Percentiles rank a stretch among this genome's conserved stretches.
Conservation (phyloP, 2,113 vertebrate genomes). For the Xenopus borealis region DNA sequence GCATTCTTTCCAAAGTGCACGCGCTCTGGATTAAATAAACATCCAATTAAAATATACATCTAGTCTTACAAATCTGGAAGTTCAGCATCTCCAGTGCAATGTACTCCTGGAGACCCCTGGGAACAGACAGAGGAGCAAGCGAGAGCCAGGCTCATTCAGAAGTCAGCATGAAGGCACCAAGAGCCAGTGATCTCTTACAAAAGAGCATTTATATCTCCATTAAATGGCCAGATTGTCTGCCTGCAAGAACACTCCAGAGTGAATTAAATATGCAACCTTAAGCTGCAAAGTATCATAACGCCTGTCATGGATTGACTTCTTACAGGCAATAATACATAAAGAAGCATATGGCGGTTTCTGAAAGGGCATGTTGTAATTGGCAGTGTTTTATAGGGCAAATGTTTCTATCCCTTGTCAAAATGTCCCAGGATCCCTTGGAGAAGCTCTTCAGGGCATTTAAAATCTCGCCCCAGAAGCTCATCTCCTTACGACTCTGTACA, state of each 20-base stretch:
- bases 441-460: too few species aligned
- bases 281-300: neutral
- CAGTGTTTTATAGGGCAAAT: too few species aligned
- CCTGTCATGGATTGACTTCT: too few species aligned
- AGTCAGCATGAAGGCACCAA: constrained; percentile 18
- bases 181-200: constrained; percentile 30
- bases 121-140: constrained; percentile 12
- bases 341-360: too few species aligned
- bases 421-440: too few species aligned
- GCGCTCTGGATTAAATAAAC: constrained; percentile 33
- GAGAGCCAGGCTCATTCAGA: constrained; percentile 39
- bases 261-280: constrained; percentile 16
- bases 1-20: constrained; percentile 26
- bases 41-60: constrained; percentile 30
- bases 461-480: too few species aligned
- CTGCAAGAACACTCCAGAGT: neutral
- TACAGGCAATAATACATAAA: too few species aligned
- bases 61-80: constrained; percentile 18
- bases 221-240: constrained; percentile 36
- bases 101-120: constrained; percentile 10
- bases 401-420: too few species aligned
- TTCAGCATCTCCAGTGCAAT: constrained; percentile 10
- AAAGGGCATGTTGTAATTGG: too few species aligned
- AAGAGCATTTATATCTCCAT: constrained; percentile 42
- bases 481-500: too few species aligned